Percentiles rank a stretch among this genome's conserved stretches.
Conservation (phyloP, 64 coral and sea anemone genomes). For the Montipora efflorescens region DNA sequence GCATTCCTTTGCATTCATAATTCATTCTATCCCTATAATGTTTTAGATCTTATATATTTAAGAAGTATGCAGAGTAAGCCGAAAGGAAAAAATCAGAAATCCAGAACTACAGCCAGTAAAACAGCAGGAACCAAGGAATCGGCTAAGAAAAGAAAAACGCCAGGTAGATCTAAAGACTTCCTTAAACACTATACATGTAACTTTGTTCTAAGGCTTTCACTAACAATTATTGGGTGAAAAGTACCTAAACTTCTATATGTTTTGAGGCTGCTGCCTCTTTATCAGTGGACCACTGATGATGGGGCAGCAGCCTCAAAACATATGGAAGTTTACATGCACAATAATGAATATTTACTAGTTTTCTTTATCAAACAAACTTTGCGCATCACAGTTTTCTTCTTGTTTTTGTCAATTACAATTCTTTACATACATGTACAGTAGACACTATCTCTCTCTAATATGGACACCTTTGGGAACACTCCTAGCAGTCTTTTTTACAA, state of each 20-base stretch:
- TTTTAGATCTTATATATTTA: background rate
- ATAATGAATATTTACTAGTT: constrained; percentile 3
- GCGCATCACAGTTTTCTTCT: background rate
- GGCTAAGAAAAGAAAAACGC: background rate
- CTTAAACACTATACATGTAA: background rate
- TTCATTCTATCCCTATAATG: background rate
- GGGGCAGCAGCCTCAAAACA: background rate
- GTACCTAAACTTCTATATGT: background rate
- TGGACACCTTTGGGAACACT: background rate
- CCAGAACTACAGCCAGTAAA: background rate
- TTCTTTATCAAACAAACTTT: background rate
- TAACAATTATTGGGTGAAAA: constrained; percentile 2
- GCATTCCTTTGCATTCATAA: constrained; percentile 1
- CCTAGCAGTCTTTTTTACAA: constrained; percentile 1
- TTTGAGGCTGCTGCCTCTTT: constrained; percentile 1
- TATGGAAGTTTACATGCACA: background rate
- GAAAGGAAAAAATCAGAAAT: no score
- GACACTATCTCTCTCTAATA: background rate
- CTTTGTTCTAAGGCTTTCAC: background rate
- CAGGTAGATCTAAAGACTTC: constrained; percentile 1
- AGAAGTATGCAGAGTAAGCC: no score
- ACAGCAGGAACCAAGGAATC: constrained; percentile 1
- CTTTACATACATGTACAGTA: constrained; percentile 1
- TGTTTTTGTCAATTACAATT: constrained; percentile 2
- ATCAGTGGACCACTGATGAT: background rate